These are phyloP conservation scores for Oriolus oriolus DNA, from an alignment of 2,113 vertebrate genomes.

Conservation along the genomic window DNA sequence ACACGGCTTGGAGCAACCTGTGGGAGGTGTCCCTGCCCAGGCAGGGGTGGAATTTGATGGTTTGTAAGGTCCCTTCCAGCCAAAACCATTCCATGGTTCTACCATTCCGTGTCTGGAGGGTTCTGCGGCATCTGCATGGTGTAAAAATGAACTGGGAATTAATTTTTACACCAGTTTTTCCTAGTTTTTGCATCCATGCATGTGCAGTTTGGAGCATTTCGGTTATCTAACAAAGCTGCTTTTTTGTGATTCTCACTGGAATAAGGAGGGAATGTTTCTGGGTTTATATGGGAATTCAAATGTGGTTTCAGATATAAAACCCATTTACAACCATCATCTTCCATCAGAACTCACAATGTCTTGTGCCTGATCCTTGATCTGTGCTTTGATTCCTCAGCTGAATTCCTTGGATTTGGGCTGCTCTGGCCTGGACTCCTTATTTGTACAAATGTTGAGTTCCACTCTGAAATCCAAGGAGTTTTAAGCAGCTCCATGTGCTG, in stretches of 20 bases:
- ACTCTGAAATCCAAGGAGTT: background rate
- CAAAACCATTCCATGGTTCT: background rate
- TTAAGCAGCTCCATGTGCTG: background rate
- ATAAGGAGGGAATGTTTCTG: background rate
- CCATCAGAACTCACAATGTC: background rate
- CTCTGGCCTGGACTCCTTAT: background rate
- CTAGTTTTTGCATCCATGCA: background rate
- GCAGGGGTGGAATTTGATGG: no score
- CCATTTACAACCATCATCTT: background rate
- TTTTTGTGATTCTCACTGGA: background rate
- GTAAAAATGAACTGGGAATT: background rate
- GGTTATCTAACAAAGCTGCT: background rate
- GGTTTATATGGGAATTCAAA: background rate
- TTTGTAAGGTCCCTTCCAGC: background rate
- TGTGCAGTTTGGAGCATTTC: background rate
- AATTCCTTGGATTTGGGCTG: background rate
- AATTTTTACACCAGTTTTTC: accelerated
- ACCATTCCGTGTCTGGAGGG: background rate
- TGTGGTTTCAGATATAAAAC: background rate
- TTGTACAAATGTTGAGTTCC: background rate
- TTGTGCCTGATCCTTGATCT: background rate
- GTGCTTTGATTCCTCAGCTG: background rate
- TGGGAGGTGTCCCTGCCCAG: background rate
- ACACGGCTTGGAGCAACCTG: background rate
- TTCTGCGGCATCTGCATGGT: accelerated